Conservation (phyloP, 2,888 invertebrate genomes). For the Altica lythri region DNA sequence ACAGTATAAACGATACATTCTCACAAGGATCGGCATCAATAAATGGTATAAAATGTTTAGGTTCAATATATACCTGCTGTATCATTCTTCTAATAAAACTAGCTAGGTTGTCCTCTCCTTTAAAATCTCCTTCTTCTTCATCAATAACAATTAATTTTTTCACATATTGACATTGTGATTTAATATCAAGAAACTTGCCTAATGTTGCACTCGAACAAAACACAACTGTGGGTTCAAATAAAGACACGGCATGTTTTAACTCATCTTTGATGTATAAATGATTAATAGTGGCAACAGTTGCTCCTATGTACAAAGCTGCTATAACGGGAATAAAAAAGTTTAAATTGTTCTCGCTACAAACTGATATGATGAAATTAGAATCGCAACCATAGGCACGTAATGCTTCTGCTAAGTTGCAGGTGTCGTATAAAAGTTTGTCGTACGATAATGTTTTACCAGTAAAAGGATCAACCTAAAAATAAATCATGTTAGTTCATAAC, state of each 20-base stretch:
- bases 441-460: conserved; percentile 40
- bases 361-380: conserved; percentile 39
- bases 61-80: conserved; percentile 11
- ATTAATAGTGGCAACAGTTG: conserved; percentile 43
- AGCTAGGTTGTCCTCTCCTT: conserved; percentile 19
- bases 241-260: conserved; percentile 61
- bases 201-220: conserved; percentile 65
- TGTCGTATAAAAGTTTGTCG: conserved; percentile 36
- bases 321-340: conserved; percentile 44
- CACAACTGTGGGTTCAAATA: conserved; percentile 69
- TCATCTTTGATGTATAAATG: conserved; percentile 42
- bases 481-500: too few relatives aligned
- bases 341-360: conserved; percentile 45
- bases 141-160: conserved; percentile 64
- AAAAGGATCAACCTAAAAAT: conserved; percentile 44
- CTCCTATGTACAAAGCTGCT: conserved; percentile 44
- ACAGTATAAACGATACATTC: conserved; percentile 53
- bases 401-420: conserved; percentile 42
- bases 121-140: conserved; percentile 23
- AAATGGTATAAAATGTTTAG: conserved; percentile 27
- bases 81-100: conserved; percentile 25
- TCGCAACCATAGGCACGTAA: conserved; percentile 39
- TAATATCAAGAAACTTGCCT: conserved; percentile 61
- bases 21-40: conserved; percentile 35
- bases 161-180: conserved; percentile 46